Conservation (phyloP, 2,797 vertebrate genomes). For the Macroramphosus scolopax region DNA sequence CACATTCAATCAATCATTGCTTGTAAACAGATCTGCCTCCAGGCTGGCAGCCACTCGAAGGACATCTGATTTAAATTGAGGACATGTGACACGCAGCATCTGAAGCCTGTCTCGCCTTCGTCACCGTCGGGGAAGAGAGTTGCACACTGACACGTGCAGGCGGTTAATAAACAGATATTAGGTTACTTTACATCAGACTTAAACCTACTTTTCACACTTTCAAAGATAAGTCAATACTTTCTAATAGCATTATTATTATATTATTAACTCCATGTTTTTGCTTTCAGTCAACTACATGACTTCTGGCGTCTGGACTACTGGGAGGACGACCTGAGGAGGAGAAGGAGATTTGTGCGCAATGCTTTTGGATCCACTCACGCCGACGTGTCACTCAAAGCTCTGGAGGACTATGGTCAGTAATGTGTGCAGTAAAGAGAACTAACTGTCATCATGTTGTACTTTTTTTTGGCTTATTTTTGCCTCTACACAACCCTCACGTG, state of each 20-base stretch:
- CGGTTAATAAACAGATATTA: constrained; percentile 17
- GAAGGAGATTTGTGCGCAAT: constrained; percentile 95
- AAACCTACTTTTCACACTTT: too few relatives aligned
- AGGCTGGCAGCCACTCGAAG: constrained; percentile 28
- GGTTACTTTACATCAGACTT: too few relatives aligned
- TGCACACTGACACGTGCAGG: not conserved
- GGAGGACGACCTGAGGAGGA: constrained; percentile 96
- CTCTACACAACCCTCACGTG: not conserved
- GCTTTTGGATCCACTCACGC: constrained; percentile 95
- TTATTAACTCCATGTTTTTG: constrained; percentile 26
- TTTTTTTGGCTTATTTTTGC: not conserved
- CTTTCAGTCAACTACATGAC: constrained; percentile 89
- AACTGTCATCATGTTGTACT: not conserved
- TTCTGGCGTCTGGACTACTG: constrained; percentile 99
- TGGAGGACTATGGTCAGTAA: constrained; percentile 92
- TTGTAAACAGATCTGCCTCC: constrained; percentile 35
- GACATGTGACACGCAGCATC: too few relatives aligned
- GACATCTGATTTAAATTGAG: too few relatives aligned
- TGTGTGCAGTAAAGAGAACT: not conserved
- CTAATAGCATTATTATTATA: too few relatives aligned
- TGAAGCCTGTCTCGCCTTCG: constrained; percentile 28
- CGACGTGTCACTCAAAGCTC: constrained; percentile 86
- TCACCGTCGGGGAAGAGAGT: constrained; percentile 15
- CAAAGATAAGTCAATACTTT: too few relatives aligned
- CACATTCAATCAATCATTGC: constrained; percentile 28